Percentiles rank a stretch among this genome's conserved stretches.
Conservation (phyloP, 2,797 vertebrate species). For the Alca torda region DNA sequence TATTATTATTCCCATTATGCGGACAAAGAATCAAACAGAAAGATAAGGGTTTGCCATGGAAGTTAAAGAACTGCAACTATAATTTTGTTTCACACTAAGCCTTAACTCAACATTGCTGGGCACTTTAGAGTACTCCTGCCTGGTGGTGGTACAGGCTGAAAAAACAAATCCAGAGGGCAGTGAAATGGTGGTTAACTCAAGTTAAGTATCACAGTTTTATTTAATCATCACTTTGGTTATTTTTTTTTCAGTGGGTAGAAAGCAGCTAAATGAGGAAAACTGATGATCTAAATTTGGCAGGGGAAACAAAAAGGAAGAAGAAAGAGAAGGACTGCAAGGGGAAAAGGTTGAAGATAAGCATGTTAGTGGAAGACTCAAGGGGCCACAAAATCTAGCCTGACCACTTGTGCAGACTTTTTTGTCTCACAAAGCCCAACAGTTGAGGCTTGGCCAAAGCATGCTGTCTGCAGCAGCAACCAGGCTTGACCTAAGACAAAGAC, state of each 20-base stretch:
- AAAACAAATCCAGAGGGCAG: neutral
- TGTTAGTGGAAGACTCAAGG: neutral
- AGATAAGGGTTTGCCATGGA: neutral
- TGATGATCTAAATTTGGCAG: neutral
- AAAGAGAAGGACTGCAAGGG: neutral
- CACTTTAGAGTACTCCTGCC: neutral
- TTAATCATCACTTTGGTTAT: neutral
- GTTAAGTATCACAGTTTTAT: neutral
- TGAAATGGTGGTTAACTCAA: neutral
- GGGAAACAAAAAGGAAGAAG: neutral
- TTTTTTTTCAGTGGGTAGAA: neutral
- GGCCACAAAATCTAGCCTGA: neutral
- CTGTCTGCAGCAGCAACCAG: neutral
- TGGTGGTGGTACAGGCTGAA: neutral
- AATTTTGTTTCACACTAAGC: neutral
- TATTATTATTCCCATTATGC: neutral
- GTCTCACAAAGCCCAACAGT: rapidly evolving
- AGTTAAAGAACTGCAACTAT: neutral
- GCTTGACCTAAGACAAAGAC: neutral
- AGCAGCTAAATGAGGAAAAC: neutral
- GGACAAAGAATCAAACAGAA: neutral
- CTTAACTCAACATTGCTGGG: neutral
- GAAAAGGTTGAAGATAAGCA: neutral
- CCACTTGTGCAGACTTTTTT: no score
- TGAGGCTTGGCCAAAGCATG: neutral